Evolutionary conservation across 2,797 vertebrate genomes (phyloP).

Genomic region (Mallotus villosus): DNA sequence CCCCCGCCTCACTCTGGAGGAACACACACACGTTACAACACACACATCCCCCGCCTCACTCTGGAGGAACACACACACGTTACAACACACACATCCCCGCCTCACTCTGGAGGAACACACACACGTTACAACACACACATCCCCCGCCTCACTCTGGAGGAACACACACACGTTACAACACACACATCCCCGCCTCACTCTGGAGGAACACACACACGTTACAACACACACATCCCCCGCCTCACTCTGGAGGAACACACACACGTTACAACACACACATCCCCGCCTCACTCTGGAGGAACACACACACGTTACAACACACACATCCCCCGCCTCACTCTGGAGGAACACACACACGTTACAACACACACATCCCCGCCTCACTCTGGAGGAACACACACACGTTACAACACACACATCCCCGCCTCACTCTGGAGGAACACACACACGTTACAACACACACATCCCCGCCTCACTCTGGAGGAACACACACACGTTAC

Average conservation of each 20-base stretch:
- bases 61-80: slow-evolving; percentile 42
- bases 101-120: too few species aligned
- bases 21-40: slow-evolving; percentile 2
- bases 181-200: slow-evolving; percentile 76
- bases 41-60: slow-evolving; percentile 75
- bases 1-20: too few species aligned
- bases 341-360: slow-evolving; percentile 35
- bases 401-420: background rate
- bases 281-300: too few species aligned
- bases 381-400: background rate
- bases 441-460: slow-evolving; percentile 20
- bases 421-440: slow-evolving; percentile 62
- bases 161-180: slow-evolving; percentile 4
- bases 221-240: slow-evolving; percentile 8
- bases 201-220: slow-evolving; percentile 35
- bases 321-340: slow-evolving; percentile 73
- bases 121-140: background rate
- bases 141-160: too few species aligned
- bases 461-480: too few species aligned
- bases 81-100: slow-evolving; percentile 16
- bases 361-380: slow-evolving; percentile 16
- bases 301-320: slow-evolving; percentile 37
- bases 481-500: background rate
- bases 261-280: background rate
- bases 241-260: too few species aligned